Base-by-base conservation (phyloP, 1,140 invertebrate species). In the Halyomorpha halys region DNA sequence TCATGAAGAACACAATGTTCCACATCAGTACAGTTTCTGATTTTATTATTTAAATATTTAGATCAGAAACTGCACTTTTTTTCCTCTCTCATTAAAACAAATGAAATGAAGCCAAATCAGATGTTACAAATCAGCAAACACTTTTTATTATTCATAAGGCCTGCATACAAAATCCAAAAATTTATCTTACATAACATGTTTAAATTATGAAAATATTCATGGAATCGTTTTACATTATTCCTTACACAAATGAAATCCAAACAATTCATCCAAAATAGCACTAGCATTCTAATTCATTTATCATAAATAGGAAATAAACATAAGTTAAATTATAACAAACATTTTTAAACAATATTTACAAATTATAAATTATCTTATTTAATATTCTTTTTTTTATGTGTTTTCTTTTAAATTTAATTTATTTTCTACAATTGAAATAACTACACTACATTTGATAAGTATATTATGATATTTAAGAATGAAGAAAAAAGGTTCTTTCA, bases 281-380 rank as follows among this genome's bases (percentile, higher is more conserved):
- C 47, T 49, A 49, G 47, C 47, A 19, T 49, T 19, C 47, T 49
- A 49, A 49, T 19, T 21, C 47, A 49, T 49, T n/a, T 49, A 49
- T 49, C n/a, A 49, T 19, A 19, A 19, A 49, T 18, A 49, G n/a
- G 21, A 19, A 19, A 49, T 49, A 49, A 49, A 19, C 47, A 49
- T 49, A 49, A 49, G 47, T 49, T 49, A 49, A 49, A 49, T 49
- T 49, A 21, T 49, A 49, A 49, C 47, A 49, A 49, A 49, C 47
- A 49, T 19, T 49, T 49, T 49, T 49, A 19, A 49, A 49, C 47
- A 49, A 49, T 49, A 49, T 49, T 19, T 49, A 49, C 47, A 49
- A 49, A 19, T 49, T 21, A 49, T 49, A 49, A 49, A 49, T 49
- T 49, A 49, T 14, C n/a, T 21, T 49, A 21, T 11, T 49, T 49